phyloP scores from a whole-genome alignment of 2,113 vertebrate genomes.

The Gobiocypris rarus region DNA sequence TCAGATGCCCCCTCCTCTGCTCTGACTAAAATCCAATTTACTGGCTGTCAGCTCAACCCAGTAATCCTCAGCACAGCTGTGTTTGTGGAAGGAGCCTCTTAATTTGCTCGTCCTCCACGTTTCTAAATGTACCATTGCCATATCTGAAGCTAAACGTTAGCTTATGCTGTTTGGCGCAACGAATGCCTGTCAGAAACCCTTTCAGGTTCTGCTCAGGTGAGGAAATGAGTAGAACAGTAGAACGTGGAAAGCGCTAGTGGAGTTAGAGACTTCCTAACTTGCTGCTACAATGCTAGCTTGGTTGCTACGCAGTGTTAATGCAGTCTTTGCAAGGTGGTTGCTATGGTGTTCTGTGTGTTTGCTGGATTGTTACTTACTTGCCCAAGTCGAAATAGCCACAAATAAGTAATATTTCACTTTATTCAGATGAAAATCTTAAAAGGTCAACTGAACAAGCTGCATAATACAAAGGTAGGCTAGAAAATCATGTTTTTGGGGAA shows the following conservation, averaged over 20 bases:
- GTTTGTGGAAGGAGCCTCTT: constrained; percentile 76
- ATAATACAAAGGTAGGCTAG: neutral
- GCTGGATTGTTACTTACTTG: neutral
- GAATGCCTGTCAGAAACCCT: constrained; percentile 8
- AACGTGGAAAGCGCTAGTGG: neutral
- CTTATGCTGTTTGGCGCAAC: constrained; percentile 10
- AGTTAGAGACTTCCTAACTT: neutral
- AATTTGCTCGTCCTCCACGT: constrained; percentile 77
- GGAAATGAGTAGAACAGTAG: neutral
- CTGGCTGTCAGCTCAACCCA: constrained; percentile 82
- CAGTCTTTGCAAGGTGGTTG: neutral
- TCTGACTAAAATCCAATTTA: constrained; percentile 85
- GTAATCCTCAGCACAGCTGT: constrained; percentile 80
- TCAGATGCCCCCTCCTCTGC: constrained; percentile 63
- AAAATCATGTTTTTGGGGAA: too few species aligned
- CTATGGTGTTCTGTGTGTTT: neutral
- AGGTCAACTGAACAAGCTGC: neutral
- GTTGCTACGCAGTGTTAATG: neutral
- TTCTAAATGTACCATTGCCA: constrained; percentile 60
- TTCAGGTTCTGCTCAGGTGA: neutral
- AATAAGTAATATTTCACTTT: neutral
- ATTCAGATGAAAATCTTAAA: neutral
- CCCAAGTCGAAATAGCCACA: neutral
- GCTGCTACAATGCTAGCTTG: neutral
- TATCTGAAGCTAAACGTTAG: constrained; percentile 50